These are phyloP conservation scores for Pogoniulus pusillus DNA, from an alignment of 2,797 vertebrate species.

Conservation along the genomic window DNA sequence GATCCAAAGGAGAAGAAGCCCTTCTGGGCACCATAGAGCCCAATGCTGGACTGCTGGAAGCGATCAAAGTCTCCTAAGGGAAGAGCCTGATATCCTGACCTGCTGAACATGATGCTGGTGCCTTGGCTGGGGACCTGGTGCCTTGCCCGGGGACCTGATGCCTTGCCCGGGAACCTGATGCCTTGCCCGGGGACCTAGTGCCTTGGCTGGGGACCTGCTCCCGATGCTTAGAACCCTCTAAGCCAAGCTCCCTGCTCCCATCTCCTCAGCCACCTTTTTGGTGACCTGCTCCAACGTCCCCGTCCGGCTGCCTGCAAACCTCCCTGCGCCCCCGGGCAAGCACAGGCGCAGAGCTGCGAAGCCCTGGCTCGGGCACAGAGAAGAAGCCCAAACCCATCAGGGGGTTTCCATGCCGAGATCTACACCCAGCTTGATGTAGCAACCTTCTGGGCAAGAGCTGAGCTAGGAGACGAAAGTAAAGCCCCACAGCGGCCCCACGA, in stretches of 20 bases:
- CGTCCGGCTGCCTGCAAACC: not conserved
- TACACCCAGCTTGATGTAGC: not conserved
- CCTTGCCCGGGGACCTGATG: rapidly evolving
- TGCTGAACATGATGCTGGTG: conserved; percentile 73
- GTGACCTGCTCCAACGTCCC: not conserved
- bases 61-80: conserved; percentile 75
- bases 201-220: rapidly evolving
- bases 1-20: conserved; percentile 28
- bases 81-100: conserved; percentile 76
- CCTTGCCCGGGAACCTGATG: too few relatives aligned
- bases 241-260: not conserved
- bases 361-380: not conserved
- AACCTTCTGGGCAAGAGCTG: not conserved
- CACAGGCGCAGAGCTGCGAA: rapidly evolving
- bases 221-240: not conserved
- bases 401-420: not conserved
- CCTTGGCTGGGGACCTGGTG: not conserved
- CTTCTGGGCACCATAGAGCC: conserved; percentile 73
- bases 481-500: too few relatives aligned
- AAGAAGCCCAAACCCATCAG: not conserved
- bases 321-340: rapidly evolving
- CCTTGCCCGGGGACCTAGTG: not conserved
- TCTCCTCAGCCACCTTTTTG: not conserved
- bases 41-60: conserved; percentile 71
- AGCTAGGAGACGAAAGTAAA: not conserved